These are phyloP conservation scores for Sturnus vulgaris DNA, from an alignment of 2,113 vertebrate species.

Conservation along the genomic window DNA sequence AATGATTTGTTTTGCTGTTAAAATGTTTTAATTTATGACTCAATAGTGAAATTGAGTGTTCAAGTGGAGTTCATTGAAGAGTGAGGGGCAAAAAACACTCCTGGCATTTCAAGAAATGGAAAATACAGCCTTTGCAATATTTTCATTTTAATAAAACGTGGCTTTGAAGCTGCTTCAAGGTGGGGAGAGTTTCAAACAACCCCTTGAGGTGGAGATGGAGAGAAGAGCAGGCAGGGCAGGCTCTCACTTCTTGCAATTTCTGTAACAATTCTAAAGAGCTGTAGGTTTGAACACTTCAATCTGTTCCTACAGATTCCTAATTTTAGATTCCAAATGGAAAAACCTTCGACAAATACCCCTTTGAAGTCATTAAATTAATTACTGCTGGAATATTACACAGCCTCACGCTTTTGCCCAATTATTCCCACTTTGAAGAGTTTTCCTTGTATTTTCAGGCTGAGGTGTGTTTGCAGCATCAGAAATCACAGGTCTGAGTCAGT, in stretches of 20 bases:
- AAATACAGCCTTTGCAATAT: background rate
- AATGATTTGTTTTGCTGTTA: background rate
- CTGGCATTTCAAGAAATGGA: background rate
- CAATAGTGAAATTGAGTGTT: background rate
- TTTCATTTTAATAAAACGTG: background rate
- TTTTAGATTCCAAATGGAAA: background rate
- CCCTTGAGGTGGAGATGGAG: background rate
- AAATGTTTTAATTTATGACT: background rate
- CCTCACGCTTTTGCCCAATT: background rate
- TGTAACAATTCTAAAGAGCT: background rate
- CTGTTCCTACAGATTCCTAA: background rate
- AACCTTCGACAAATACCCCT: background rate
- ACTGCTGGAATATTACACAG: background rate
- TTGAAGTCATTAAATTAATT: background rate
- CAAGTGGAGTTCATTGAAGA: background rate
- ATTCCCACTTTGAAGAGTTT: background rate
- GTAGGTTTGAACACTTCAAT: background rate
- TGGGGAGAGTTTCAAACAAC: background rate
- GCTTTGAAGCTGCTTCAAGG: background rate
- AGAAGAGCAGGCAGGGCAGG: background rate
- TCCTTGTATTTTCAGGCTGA: background rate
- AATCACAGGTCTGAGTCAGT: rapidly evolving
- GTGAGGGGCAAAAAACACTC: background rate
- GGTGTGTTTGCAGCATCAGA: background rate
- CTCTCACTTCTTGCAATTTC: background rate